These are phyloP conservation scores for Aplodontia rufa DNA, from an alignment of 2,113 vertebrate genomes.

Conservation along the genomic window DNA sequence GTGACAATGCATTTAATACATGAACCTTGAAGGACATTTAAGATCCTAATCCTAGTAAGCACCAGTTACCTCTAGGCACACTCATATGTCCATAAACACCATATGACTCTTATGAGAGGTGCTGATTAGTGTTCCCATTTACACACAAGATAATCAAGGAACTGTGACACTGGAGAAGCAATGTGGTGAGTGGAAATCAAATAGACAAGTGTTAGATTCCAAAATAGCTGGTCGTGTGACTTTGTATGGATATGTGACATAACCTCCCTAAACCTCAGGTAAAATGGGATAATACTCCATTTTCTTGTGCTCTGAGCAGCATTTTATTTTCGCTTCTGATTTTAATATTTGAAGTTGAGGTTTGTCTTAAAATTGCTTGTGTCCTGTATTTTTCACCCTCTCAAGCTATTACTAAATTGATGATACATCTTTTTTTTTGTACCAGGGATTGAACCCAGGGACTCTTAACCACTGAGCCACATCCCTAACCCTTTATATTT, in stretches of 20 bases:
- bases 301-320: conserved; percentile 7
- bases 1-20: background rate
- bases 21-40: background rate
- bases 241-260: background rate
- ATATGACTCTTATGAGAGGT: background rate
- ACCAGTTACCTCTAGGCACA: background rate
- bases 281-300: background rate
- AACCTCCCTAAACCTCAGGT: background rate
- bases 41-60: background rate
- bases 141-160: background rate
- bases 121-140: background rate
- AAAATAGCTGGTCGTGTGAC: background rate
- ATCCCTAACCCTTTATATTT: no score
- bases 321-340: background rate
- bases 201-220: background rate
- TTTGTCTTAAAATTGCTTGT: background rate
- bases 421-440: conserved; percentile 28
- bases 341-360: conserved; percentile 26
- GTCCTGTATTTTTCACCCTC: background rate
- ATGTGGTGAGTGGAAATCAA: background rate
- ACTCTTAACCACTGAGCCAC: no score
- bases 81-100: background rate
- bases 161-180: background rate
- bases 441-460: no score
- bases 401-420: background rate